phyloP scores from a whole-genome alignment of 2,113 vertebrate genomes.

The Malurus elegans region DNA sequence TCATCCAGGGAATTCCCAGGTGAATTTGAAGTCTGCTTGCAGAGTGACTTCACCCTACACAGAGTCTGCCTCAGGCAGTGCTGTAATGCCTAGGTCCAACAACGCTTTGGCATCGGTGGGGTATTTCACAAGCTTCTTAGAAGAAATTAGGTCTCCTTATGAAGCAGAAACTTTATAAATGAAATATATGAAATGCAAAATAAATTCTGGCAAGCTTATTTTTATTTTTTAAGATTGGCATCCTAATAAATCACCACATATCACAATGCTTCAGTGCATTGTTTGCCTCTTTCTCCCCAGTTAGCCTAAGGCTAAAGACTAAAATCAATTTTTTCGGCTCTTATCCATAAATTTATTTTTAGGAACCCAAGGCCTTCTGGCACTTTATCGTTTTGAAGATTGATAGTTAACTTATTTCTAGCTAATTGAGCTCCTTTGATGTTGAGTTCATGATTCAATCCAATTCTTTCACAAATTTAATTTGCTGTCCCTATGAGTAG shows the following conservation, averaged over 20 bases:
- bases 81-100: neutral
- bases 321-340: neutral
- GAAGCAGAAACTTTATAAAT: neutral
- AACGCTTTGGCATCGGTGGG: neutral
- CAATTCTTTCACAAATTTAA: constrained; percentile 7
- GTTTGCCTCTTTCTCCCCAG: neutral
- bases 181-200: neutral
- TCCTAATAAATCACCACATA: neutral
- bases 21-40: neutral
- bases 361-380: neutral
- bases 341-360: constrained; percentile 14
- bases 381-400: neutral
- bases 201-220: neutral
- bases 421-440: constrained; percentile 23
- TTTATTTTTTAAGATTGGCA: neutral
- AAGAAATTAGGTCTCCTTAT: neutral
- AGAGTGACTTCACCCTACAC: neutral
- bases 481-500: constrained; percentile 1
- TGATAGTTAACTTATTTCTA: neutral
- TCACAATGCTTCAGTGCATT: neutral
- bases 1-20: neutral
- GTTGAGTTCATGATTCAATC: neutral
- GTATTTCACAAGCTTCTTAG: neutral
- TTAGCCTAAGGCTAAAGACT: neutral
- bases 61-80: neutral